Evolutionary conservation across 1,140 invertebrate genomes (phyloP), one percentile per base, ranked within the genome.

Genomic region (Nautilus pompilius): DNA sequence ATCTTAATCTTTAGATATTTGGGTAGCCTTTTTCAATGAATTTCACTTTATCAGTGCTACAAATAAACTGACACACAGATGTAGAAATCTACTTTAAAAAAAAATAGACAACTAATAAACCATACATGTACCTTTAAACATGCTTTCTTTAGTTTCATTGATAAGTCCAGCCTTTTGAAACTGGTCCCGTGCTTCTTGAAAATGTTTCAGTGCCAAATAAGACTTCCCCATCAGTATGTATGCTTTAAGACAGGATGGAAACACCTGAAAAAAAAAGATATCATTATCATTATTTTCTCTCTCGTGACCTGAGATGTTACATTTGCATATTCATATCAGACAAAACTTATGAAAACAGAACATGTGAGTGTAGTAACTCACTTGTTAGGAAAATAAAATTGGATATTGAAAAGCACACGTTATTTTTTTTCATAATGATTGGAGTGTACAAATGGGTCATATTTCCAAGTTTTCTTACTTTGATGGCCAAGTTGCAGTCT

Each of bases 401-500:
- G 13, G 8, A 26, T 10, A 60, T 48, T 28, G 3, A 48, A 17
- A 46, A 45, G 5, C 20, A 13, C 32, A 6, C 17, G 8, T 41
- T 26, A 41, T 15, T 45, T 22, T 58, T 29, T 58, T n/a, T n/a
- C n/a, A n/a, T n/a, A n/a, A n/a, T n/a, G n/a, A 36, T 58, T 58
- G 3, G 46, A n/a, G 4, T 5, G 20, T 58, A 58, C 36, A 28
- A 17, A 30, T 32, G 34, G 34, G 29, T 3, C 34, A 4, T 30
- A 8, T 30, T 5, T 32, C 29, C 10, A 22, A 17, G 34, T n/a
- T 24, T 20, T 55, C 48, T 63, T 67, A 80, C 78, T 70, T 70
- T 75, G 17, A 81, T 63, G 10, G 81, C 81, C 80, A 79, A 82
- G 29, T 82, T 74, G 72, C 80, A 82, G 63, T 82, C 80, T 53